Percentiles rank a stretch among this genome's conserved stretches.
Conservation (phyloP, 2,113 vertebrate genomes). For the Cinclus cinclus region DNA sequence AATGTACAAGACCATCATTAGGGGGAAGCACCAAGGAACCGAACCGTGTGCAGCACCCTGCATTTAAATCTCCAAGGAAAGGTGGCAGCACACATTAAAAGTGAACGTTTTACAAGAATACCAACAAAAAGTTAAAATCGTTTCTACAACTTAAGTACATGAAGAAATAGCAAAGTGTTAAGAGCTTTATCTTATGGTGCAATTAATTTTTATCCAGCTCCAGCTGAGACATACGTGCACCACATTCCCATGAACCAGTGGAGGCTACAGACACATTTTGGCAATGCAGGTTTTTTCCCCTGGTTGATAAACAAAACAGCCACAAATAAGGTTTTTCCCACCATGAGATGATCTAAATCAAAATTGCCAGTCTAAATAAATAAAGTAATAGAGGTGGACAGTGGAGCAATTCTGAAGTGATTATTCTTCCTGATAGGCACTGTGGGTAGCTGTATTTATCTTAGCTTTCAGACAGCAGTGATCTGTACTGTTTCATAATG, state of each 20-base stretch:
- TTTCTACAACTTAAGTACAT: not conserved
- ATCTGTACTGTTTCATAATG: not conserved
- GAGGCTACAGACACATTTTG: not conserved
- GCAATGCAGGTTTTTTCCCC: not conserved
- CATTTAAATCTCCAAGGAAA: not conserved
- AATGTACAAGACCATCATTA: not conserved
- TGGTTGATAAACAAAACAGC: not conserved
- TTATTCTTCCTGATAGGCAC: conserved; percentile 46
- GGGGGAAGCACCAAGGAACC: not conserved
- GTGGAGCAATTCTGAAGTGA: conserved; percentile 23
- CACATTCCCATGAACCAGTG: not conserved
- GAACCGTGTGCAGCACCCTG: not conserved
- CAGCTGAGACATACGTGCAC: not conserved
- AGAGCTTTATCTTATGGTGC: not conserved
- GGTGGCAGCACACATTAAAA: not conserved
- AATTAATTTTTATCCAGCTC: not conserved
- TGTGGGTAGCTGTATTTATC: conserved; percentile 39
- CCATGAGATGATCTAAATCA: conserved; percentile 16
- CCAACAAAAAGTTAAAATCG: not conserved
- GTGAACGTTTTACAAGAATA: not conserved
- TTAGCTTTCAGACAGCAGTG: not conserved
- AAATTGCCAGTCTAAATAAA: conserved; percentile 44
- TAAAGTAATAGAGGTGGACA: conserved; percentile 7
- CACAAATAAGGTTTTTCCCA: not conserved
- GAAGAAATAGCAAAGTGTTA: not conserved